Percentiles rank a stretch among this genome's conserved stretches.
These are phyloP conservation scores for Andrena praecox DNA, from an alignment of 2,888 invertebrate species.

Conservation along the genomic window DNA sequence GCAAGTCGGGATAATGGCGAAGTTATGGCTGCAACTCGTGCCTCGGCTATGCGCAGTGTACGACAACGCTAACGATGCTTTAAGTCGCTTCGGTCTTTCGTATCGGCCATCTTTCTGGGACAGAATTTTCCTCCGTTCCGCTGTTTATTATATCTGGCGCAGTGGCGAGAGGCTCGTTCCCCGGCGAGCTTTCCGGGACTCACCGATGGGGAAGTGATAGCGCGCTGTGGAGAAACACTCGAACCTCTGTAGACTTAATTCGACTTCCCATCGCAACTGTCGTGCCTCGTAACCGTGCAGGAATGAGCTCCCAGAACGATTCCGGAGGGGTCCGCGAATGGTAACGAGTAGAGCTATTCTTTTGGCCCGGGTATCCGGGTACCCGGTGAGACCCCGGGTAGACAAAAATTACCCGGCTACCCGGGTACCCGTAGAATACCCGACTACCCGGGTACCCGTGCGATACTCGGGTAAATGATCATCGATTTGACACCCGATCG, in stretches of 20 bases:
- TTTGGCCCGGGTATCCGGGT: too few species aligned
- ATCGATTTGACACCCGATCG: too few species aligned
- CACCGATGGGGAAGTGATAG: conserved; percentile 41
- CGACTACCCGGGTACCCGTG: too few species aligned
- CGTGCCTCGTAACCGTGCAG: background rate
- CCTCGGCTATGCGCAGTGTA: conserved; percentile 62
- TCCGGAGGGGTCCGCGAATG: background rate
- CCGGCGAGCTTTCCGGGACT: background rate
- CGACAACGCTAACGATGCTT: conserved; percentile 80
- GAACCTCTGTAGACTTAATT: conserved; percentile 10
- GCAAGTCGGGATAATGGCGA: conserved; percentile 82
- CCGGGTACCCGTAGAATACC: too few species aligned
- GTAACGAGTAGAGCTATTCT: too few species aligned
- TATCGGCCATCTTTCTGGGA: conserved; percentile 17
- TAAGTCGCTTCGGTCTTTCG: conserved; percentile 62
- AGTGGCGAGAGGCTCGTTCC: background rate
- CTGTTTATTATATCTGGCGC: conserved; percentile 22
- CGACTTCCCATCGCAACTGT: background rate
- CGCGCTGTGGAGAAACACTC: conserved; percentile 22
- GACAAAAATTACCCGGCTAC: too few species aligned
- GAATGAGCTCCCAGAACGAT: background rate
- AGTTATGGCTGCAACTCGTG: conserved; percentile 79
- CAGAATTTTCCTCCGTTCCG: conserved; percentile 25
- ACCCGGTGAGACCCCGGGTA: too few species aligned
- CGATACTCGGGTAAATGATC: too few species aligned